A percentile compares a stretch with the other conserved stretches of the same genome.
Conservation (phyloP, 1,140 invertebrate genomes). For the Apocrypta bakeri region DNA sequence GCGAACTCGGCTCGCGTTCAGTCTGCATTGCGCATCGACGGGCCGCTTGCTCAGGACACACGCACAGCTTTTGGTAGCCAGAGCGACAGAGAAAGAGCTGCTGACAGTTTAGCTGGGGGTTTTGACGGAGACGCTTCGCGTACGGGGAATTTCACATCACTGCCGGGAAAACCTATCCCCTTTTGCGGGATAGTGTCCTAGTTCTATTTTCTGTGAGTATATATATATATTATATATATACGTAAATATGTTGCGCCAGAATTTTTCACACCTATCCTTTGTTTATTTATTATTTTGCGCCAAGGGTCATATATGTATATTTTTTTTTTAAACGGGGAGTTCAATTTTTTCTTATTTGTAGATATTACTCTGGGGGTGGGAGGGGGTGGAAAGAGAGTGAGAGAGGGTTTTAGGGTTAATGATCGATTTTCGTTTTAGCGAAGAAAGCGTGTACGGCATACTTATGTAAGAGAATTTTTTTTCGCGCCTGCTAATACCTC, state of each 20-base stretch:
- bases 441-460: background rate
- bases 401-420: too few species aligned
- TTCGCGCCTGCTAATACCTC: too few species aligned
- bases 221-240: too few species aligned
- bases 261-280: too few species aligned
- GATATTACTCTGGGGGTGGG: too few species aligned
- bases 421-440: background rate
- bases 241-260: too few species aligned
- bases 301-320: too few species aligned
- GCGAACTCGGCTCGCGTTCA: conserved; percentile 58
- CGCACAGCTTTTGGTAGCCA: background rate
- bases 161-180: background rate
- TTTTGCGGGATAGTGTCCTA: background rate
- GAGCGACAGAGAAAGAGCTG: background rate
- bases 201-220: background rate
- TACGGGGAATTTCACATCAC: background rate
- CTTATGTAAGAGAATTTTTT: background rate
- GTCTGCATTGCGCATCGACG: conserved; percentile 71
- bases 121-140: too few species aligned
- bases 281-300: too few species aligned
- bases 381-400: too few species aligned
- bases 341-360: too few species aligned
- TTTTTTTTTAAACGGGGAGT: too few species aligned
- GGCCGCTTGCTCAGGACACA: conserved; percentile 54
- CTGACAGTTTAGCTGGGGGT: background rate